Conservation (phyloP, 2,797 vertebrate genomes). For the Lemur catta region DNA sequence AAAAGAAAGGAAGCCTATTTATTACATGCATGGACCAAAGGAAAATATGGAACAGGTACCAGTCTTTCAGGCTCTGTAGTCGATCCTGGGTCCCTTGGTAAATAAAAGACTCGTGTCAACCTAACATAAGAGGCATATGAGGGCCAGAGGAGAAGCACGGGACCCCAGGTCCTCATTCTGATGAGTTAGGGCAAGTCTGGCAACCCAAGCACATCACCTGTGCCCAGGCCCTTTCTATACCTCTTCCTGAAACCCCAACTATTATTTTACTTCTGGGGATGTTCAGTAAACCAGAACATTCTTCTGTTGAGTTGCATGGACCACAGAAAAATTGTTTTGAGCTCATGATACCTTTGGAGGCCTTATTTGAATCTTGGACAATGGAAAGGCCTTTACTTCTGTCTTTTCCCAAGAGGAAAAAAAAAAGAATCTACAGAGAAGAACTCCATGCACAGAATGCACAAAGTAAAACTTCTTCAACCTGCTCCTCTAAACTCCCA, state of each 20-base stretch:
- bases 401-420: not conserved
- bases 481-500: not conserved
- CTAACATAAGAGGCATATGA: not conserved
- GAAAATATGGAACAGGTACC: not conserved
- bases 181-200: not conserved
- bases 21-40: not conserved
- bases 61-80: not conserved
- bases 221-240: not conserved
- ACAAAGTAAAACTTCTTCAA: not conserved
- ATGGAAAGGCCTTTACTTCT: not conserved
- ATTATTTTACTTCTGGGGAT: not conserved
- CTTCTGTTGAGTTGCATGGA: not conserved
- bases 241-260: not conserved
- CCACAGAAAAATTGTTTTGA: not conserved
- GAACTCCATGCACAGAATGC: not conserved
- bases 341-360: not conserved
- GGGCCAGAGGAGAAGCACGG: not conserved
- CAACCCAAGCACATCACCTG: not conserved
- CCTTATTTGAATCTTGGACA: not conserved
- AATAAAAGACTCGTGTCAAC: not conserved
- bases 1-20: slow-evolving; percentile 48
- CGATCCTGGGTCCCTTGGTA: not conserved
- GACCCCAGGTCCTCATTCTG: not conserved
- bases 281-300: not conserved
- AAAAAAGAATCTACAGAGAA: not conserved